These are phyloP conservation scores for Pachyramphus minor DNA, from an alignment of 2,113 vertebrate species.

Conservation along the genomic window DNA sequence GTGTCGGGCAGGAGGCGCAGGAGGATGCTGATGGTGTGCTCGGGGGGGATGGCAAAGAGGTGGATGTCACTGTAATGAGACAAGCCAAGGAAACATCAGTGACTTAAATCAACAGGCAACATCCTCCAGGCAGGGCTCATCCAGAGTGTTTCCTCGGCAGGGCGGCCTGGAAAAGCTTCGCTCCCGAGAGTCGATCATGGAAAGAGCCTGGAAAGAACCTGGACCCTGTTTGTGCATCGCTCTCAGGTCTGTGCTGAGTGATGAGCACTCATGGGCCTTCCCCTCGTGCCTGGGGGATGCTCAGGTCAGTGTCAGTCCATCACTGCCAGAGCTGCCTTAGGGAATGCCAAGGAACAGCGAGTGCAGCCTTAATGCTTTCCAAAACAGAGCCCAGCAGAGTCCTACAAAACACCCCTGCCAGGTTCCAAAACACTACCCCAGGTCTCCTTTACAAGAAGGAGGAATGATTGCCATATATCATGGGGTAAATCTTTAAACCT, in stretches of 20 bases:
- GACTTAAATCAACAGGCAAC: neutral
- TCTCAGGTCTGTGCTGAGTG: neutral
- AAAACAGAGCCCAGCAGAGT: neutral
- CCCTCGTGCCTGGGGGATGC: rapidly evolving
- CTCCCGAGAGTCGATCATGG: rapidly evolving
- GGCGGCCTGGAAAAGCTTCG: neutral
- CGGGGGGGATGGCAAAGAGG: conserved; percentile 77
- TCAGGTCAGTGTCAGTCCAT: neutral
- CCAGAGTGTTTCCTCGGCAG: rapidly evolving
- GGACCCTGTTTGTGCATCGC: rapidly evolving
- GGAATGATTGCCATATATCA: neutral
- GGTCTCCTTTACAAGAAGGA: neutral
- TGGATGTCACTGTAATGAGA: conserved; percentile 69
- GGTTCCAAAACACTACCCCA: neutral
- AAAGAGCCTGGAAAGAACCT: rapidly evolving
- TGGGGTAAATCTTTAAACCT: neutral
- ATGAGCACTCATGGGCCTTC: neutral
- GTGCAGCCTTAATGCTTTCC: neutral
- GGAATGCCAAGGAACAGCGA: neutral
- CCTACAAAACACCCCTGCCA: neutral
- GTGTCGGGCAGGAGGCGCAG: conserved; percentile 86
- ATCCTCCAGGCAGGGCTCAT: neutral
- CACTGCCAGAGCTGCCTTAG: neutral
- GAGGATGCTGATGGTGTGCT: conserved; percentile 83
- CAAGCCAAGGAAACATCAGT: rapidly evolving